Evolutionary conservation across 2,113 vertebrate genomes (phyloP), one percentile per base, ranked within the genome.

Genomic region (Rhinolophus sinicus): DNA sequence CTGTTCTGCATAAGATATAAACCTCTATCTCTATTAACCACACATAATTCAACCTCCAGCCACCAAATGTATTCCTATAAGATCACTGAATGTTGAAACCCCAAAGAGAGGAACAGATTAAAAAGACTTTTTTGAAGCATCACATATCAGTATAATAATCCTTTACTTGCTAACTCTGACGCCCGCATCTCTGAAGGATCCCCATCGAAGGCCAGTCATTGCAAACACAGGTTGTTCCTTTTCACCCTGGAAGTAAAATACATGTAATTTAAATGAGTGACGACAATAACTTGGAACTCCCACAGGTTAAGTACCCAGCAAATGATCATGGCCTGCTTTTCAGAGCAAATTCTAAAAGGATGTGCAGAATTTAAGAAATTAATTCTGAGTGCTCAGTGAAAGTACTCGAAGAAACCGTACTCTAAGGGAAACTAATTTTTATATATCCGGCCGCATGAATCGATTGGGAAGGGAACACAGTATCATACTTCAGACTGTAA

Each of bases 161-260:
- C 94, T 98, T 98, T 99, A 99, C 99, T 99, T 99, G 99, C 99
- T 99, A 98, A 99, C 98, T 98, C 98, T 99, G 97, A 98, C 97
- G 65, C 98, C 99, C 28, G 99, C 99, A 60, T 99, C 99, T 98
- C 99, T 98, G 96, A 99, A 99, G 96, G 99, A 99, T 19, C 99
- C 99, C 99, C 99, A 99, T 78, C 99, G 99, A 75, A 99, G 98
- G 83, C 99, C 98, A n/a, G 98, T 99, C 96, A 99, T 96, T 62
- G 99, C 99, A 97, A 99, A 99, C 88, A 99, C 99, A 0, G 99
- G 99, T 97, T 99, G 99, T 6, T 99, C 99, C 92, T 99, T 99
- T 96, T 99, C 99, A 76, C 99, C 99, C 99, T 99, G 95, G 16
- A 97, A 95, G 47, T 77, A 33, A 95, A 98, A 97, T 35, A 97